These are phyloP conservation scores for Cyphomyrus plagiostoma DNA, from an alignment of 2,113 vertebrate species.

Conservation along the genomic window DNA sequence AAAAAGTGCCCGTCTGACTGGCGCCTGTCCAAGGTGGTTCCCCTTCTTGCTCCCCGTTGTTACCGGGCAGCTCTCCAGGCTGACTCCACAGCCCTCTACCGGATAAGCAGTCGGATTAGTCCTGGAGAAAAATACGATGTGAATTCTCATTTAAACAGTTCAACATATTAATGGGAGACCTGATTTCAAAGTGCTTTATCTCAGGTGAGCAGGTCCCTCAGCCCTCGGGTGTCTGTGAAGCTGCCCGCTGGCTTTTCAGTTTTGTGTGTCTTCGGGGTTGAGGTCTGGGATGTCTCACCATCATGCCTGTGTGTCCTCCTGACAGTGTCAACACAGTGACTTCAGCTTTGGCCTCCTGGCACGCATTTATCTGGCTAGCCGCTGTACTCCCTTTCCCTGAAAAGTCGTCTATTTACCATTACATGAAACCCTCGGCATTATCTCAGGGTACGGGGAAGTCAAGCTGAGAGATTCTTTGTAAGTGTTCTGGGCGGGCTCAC, in stretches of 20 bases:
- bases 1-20: constrained; percentile 1
- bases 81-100: background rate
- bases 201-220: constrained; percentile 3
- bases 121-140: background rate
- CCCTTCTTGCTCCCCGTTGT: background rate
- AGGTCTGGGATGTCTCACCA: constrained; percentile 4
- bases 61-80: background rate
- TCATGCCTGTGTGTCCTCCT: background rate
- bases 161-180: background rate
- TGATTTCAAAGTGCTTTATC: background rate
- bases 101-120: background rate
- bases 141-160: background rate
- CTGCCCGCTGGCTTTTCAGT: background rate
- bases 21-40: background rate
- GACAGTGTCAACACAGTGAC: background rate
- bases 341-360: constrained; percentile 10
- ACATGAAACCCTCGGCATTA: constrained; percentile 2
- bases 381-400: background rate
- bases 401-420: constrained; percentile 19
- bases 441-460: background rate
- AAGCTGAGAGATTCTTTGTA: constrained; percentile 8
- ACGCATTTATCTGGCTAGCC: background rate
- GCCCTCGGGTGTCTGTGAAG: background rate
- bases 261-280: background rate
- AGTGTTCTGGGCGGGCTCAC: constrained; percentile 3